Conservation (phyloP, 1,140 invertebrate genomes). For the Tribolium castaneum region DNA sequence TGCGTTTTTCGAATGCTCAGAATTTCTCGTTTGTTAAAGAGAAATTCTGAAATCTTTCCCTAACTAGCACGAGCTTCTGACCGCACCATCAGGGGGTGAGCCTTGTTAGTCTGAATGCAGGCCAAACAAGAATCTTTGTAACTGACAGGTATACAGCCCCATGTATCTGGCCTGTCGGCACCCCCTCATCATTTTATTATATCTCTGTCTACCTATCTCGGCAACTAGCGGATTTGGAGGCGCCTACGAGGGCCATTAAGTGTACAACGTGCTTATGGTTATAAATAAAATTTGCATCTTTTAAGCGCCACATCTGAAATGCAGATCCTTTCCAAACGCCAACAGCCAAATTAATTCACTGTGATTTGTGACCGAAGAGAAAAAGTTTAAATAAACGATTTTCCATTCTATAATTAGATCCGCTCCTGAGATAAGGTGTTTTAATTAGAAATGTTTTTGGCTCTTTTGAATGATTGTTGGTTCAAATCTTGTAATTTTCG, state of each 20-base stretch:
- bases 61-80: constrained; percentile 33
- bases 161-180: constrained; percentile 3
- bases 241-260: constrained; percentile 5
- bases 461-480: too few relatives aligned
- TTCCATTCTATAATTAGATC: too few relatives aligned
- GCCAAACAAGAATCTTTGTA: constrained; percentile 35
- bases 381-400: neutral
- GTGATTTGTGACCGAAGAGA: neutral
- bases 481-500: neutral
- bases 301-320: constrained; percentile 4
- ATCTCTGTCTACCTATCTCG: constrained; percentile 24
- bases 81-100: constrained; percentile 34
- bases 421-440: too few relatives aligned
- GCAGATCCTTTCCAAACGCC: neutral
- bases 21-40: constrained; percentile 13
- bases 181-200: constrained; percentile 41
- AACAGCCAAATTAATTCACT: neutral
- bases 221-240: constrained; percentile 1
- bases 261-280: neutral
- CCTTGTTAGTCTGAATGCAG: constrained; percentile 35
- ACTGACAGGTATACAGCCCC: constrained; percentile 38
- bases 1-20: constrained; percentile 18
- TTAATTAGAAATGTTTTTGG: too few relatives aligned
- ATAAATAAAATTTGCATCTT: constrained; percentile 31
- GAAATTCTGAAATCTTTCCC: constrained; percentile 29